Percentiles rank a stretch among this genome's conserved stretches.
These are phyloP conservation scores for Pogona vitticeps DNA, from an alignment of 2,113 vertebrate species.

Conservation along the genomic window DNA sequence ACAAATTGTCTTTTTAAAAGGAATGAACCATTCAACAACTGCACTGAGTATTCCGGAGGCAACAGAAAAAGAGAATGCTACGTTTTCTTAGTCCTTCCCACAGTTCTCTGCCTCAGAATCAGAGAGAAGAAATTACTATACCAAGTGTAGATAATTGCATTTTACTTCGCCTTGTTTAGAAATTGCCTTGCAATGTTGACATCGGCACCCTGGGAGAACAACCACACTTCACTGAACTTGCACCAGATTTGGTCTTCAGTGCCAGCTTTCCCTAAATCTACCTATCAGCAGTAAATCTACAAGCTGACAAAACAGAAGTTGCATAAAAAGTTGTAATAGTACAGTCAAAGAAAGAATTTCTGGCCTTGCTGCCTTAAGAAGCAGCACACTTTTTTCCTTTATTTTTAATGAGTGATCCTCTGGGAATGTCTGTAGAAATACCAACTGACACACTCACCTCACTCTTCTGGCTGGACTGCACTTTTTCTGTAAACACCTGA, in stretches of 20 bases:
- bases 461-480: neutral
- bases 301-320: slow-evolving; percentile 27
- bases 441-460: neutral
- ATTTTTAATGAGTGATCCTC: neutral
- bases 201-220: slow-evolving; percentile 24
- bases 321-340: neutral
- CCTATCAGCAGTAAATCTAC: slow-evolving; percentile 19
- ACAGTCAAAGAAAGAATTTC: neutral
- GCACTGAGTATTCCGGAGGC: neutral
- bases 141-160: slow-evolving; percentile 25
- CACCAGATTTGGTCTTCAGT: slow-evolving; percentile 8
- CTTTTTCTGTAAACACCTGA: neutral
- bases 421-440: slow-evolving; percentile 7
- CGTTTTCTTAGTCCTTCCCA: slow-evolving; percentile 3
- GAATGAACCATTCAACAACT: neutral
- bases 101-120: slow-evolving; percentile 10
- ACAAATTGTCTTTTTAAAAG: neutral
- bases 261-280: slow-evolving; percentile 14
- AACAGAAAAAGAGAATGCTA: accelerated
- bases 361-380: neutral
- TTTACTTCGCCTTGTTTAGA: slow-evolving; percentile 14
- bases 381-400: too few relatives aligned
- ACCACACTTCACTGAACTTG: neutral
- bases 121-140: slow-evolving; percentile 10
- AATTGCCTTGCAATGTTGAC: slow-evolving; percentile 34